Base-by-base conservation (phyloP, 2,797 vertebrate species). In the Cyclopterus lumpus region DNA sequence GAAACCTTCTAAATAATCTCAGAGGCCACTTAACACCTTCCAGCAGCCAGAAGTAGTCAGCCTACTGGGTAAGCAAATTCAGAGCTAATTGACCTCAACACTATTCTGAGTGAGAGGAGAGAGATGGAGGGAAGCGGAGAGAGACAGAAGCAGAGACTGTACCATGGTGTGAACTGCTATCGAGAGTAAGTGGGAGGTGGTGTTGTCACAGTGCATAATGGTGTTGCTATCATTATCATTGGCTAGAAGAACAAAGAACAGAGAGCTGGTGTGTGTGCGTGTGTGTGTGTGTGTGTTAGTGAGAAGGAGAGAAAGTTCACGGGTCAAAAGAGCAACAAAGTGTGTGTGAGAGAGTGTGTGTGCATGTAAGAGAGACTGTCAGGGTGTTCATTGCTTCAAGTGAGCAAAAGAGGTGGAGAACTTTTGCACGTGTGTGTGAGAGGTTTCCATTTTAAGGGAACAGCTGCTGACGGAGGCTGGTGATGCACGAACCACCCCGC, bases 71-170 rank as follows among this genome's bases (percentile, higher is more conserved):
- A 84, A 91, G 80, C 48, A 88, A 76, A 93, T 92, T 88, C 91
- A 90, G 88, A 90, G 89, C 88, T 93, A 92, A 93, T 88, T 93
- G 91, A 93, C 90, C 88, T 86, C 79, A 85, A 80, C 87, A 79
- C 84, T 65, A 34, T 74, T 85, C 28, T 75, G 83, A 85, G 86
- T 70, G 84, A 80, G 85, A 82, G 71, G 28, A 57, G 68, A 26
- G 71, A 75, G 68, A 83, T 77, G 83, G 60, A 57, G 75, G 58
- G 76, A 76, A 49, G 77, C 66, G 48, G 48, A 26, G n/a, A 16
- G 67, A 79, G 68, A 83, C 63, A 72, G 66, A 67, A 40, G 64
- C 67, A 73, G 79, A 81, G 79, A 84, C 22, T 69, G 82, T 42
- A 36, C 49, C 68, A 18, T 49, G 73, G 79, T 81, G 88, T 82